phyloP scores from a whole-genome alignment of 2,888 invertebrate species.

The Aphelenchoides bicaudatus region DNA sequence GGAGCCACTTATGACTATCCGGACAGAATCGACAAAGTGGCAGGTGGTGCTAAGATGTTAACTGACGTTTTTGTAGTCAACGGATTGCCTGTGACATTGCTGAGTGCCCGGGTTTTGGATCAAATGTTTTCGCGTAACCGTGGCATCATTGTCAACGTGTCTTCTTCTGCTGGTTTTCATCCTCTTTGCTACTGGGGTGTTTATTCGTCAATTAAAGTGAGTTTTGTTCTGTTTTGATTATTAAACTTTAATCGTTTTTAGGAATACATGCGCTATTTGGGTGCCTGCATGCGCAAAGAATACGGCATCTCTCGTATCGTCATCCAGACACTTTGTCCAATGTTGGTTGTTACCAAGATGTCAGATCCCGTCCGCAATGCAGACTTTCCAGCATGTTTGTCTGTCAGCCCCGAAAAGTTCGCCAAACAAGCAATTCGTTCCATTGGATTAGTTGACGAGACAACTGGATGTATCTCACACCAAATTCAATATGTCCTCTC shows the following conservation, averaged over 20 bases:
- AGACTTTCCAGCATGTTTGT: too few relatives aligned
- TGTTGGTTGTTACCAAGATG: constrained; percentile 57
- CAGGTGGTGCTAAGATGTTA: constrained; percentile 45
- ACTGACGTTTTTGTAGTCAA: constrained; percentile 70
- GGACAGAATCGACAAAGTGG: constrained; percentile 64
- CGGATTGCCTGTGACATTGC: constrained; percentile 74
- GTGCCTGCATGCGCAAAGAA: constrained; percentile 61
- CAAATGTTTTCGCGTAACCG: constrained; percentile 75
- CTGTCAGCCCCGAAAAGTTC: neutral
- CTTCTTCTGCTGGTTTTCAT: constrained; percentile 76
- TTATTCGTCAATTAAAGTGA: constrained; percentile 83
- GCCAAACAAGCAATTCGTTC: neutral
- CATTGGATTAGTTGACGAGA: constrained; percentile 13
- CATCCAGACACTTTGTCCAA: constrained; percentile 55
- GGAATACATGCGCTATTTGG: constrained; percentile 51
- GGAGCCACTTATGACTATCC: constrained; percentile 81
- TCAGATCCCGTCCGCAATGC: constrained; percentile 16
- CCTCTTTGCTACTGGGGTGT: constrained; percentile 69
- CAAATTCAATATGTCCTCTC: too few relatives aligned
- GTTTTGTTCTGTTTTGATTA: neutral
- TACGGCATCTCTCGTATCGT: constrained; percentile 61
- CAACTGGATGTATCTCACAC: neutral
- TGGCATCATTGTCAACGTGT: constrained; percentile 82
- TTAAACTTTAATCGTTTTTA: constrained; percentile 28
- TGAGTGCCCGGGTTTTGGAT: constrained; percentile 80